These are phyloP conservation scores for Ammodytes marinus DNA, from an alignment of 2,113 vertebrate species.

Conservation along the genomic window DNA sequence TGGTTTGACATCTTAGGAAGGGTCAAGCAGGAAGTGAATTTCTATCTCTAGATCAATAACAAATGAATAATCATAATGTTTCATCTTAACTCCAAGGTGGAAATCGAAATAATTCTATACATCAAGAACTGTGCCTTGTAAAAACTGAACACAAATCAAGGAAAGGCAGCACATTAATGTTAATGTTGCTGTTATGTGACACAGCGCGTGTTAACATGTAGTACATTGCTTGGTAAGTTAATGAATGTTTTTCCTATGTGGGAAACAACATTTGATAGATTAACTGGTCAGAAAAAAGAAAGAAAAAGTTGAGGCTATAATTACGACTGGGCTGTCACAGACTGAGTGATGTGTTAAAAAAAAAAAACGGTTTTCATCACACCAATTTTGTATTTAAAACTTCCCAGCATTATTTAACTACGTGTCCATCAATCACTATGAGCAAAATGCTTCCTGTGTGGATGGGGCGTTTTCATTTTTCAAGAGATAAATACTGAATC, in stretches of 20 bases:
- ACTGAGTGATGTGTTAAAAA: background rate
- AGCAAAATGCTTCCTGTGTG: background rate
- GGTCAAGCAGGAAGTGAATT: background rate
- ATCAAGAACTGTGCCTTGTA: background rate
- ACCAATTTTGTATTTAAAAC: background rate
- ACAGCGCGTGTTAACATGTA: background rate
- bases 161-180: background rate
- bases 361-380: background rate
- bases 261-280: constrained; percentile 1
- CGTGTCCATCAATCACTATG: constrained; percentile 21
- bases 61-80: constrained; percentile 9
- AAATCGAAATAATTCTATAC: background rate
- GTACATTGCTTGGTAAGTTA: background rate
- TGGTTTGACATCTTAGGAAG: constrained; percentile 11
- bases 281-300: constrained; percentile 6
- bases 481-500: background rate
- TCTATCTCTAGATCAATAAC: background rate
- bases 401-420: constrained; percentile 16
- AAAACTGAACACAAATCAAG: background rate
- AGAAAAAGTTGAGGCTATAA: background rate
- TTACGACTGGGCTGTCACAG: background rate
- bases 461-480: constrained; percentile 17
- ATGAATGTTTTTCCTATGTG: background rate
- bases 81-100: background rate
- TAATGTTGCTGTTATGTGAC: background rate